Base-by-base conservation (phyloP, 2,113 vertebrate genomes). In the Erythrocercus mccallii region DNA sequence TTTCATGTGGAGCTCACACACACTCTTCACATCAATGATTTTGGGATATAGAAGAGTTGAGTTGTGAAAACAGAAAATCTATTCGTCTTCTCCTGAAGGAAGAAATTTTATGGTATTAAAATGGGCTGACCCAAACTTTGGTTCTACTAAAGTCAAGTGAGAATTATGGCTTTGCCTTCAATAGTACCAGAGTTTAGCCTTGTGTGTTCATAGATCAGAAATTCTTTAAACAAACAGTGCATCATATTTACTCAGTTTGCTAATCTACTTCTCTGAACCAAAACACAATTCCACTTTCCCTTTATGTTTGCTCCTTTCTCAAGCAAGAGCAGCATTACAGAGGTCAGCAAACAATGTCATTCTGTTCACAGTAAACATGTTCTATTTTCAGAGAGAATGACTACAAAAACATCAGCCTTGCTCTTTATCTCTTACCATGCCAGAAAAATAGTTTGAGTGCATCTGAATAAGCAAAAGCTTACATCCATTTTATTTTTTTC, bases 341-440 rank as follows among this genome's bases (percentile, higher is more conserved):
- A 91, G 65, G 70, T 83, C 45, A 70, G 79, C 80, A 92, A 81
- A 90, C 83, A 91, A 85, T 62, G 88, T 82, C 94, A 72, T 60
- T 94, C 87, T 92, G 87, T 81, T 91, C 90, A 45, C 48, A 88
- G 83, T 92, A 97, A 96, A 97, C 20, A 96, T 38, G 42, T 44
- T 88, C 72, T 92, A 5, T 65, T 86, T 96, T 94, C 91, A 73
- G 47, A 81, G 7, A 44, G 40, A 60, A 13, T 40, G 15, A 37
- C 82, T 80, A 53, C 73, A 88, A 86, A 87, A 93, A 86, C 6
- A 50, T 66, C 64, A 86, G 15, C 42, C 37, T 86, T 57, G 27
- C 11, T 77, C 53, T 76, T 88, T 81, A 71, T 71, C 78, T 73
- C 69, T 58, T 27, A 44, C 58, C 30, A 74, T 9, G 58, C 40